Evolutionary conservation across 2,797 vertebrate species (phyloP).

Genomic region (Holocentrus rufus): DNA sequence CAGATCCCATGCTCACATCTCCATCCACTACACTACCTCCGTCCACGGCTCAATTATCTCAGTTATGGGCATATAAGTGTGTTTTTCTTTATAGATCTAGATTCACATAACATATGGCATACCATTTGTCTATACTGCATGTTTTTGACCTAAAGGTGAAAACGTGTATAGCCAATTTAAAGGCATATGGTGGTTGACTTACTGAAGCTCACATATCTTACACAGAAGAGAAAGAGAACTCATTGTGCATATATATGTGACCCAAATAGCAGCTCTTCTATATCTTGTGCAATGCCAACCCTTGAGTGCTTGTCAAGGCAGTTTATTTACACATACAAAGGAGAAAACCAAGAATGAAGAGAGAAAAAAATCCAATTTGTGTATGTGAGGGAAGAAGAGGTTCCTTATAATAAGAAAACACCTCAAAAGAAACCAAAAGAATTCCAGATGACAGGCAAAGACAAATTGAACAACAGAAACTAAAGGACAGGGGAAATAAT

Average conservation of each 20-base stretch:
- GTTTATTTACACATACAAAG: background rate
- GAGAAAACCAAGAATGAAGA: background rate
- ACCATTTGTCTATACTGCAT: constrained; percentile 59
- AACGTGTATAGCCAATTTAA: constrained; percentile 40
- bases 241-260: background rate
- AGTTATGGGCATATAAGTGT: constrained; percentile 31
- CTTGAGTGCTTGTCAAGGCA: background rate
- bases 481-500: too few relatives aligned
- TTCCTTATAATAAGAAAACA: too few relatives aligned
- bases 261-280: constrained; percentile 3
- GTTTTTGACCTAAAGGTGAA: constrained; percentile 52
- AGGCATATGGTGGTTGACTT: constrained; percentile 51
- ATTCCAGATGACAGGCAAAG: too few relatives aligned
- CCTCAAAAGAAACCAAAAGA: too few relatives aligned
- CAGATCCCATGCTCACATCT: constrained; percentile 6
- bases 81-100: constrained; percentile 42
- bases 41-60: constrained; percentile 33
- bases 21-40: constrained; percentile 15
- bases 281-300: background rate
- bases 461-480: too few relatives aligned
- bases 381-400: too few relatives aligned
- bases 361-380: background rate
- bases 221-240: background rate
- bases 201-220: constrained; percentile 52
- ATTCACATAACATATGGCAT: constrained; percentile 28